A percentile compares a stretch with the other conserved stretches of the same genome.
Conservation (phyloP, 2,113 vertebrate species). For the Nicator chloris region DNA sequence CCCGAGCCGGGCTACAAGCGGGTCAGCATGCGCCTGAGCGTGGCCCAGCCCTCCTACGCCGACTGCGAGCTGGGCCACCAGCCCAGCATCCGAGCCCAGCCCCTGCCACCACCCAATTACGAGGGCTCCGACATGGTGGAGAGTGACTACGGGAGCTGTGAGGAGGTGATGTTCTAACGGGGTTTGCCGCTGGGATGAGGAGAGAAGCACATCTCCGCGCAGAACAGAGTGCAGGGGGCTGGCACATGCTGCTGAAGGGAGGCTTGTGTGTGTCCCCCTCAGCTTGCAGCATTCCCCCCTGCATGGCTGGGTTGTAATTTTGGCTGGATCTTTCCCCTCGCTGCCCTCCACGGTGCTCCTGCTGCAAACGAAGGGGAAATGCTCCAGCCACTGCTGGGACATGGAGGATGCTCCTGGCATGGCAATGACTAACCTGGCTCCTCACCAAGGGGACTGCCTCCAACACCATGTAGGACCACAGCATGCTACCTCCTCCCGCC, state of each 20-base stretch:
- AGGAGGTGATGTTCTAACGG: slow-evolving; percentile 93
- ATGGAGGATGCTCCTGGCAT: background rate
- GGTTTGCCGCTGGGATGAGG: background rate
- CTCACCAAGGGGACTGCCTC: background rate
- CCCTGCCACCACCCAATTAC: slow-evolving; percentile 67
- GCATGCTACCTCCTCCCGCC: background rate
- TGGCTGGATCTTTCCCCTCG: background rate
- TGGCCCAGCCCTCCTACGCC: slow-evolving; percentile 89
- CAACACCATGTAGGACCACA: background rate
- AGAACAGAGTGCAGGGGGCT: background rate
- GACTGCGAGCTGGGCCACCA: slow-evolving; percentile 71
- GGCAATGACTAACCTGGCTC: background rate
- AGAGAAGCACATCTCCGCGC: background rate
- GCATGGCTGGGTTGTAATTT: background rate
- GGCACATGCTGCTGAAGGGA: background rate
- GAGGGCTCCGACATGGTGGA: slow-evolving; percentile 88
- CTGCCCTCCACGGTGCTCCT: background rate
- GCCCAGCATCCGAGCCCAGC: slow-evolving; percentile 49
- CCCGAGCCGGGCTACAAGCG: slow-evolving; percentile 80
- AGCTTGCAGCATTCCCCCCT: background rate
- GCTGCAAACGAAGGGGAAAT: background rate
- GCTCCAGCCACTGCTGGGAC: background rate
- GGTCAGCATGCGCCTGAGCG: slow-evolving; percentile 88
- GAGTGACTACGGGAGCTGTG: slow-evolving; percentile 96
- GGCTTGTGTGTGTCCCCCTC: background rate